Evolutionary conservation across 2,888 invertebrate genomes (phyloP).

Genomic region (Sicus ferrugineus): DNA sequence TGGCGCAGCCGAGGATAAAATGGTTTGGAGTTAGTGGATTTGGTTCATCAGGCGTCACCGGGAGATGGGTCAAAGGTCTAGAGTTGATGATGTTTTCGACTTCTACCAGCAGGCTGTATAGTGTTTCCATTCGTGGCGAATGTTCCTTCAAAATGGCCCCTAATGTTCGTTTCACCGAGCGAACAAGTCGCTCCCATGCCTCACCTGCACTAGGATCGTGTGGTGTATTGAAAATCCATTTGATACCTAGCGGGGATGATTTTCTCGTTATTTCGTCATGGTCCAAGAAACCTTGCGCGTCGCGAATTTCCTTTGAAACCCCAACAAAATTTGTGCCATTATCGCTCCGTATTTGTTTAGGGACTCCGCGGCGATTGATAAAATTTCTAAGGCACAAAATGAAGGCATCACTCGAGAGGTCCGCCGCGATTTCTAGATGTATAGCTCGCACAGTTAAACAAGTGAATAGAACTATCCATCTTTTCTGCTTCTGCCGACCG

Average conservation of each 20-base stretch:
- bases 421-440: slow-evolving; percentile 18
- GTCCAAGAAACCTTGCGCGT: slow-evolving; percentile 17
- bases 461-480: slow-evolving; percentile 1
- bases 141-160: slow-evolving; percentile 32
- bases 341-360: slow-evolving; percentile 36
- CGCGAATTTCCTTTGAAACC: slow-evolving; percentile 19
- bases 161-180: slow-evolving; percentile 34
- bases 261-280: not conserved
- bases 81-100: slow-evolving; percentile 37
- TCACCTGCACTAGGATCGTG: slow-evolving; percentile 41
- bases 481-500: not conserved
- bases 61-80: slow-evolving; percentile 36
- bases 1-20: slow-evolving; percentile 21
- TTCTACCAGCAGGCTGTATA: slow-evolving; percentile 33
- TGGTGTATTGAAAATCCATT: slow-evolving; percentile 39
- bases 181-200: slow-evolving; percentile 42
- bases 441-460: slow-evolving; percentile 16
- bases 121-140: slow-evolving; percentile 31
- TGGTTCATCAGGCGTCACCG: slow-evolving; percentile 28
- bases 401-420: slow-evolving; percentile 28
- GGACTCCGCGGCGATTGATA: slow-evolving; percentile 37
- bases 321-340: slow-evolving; percentile 40
- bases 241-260: slow-evolving; percentile 18
- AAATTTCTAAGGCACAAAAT: slow-evolving; percentile 34
- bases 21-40: slow-evolving; percentile 35